Conservation (phyloP, 1,140 invertebrate genomes). For the Acromyrmex heyeri region DNA sequence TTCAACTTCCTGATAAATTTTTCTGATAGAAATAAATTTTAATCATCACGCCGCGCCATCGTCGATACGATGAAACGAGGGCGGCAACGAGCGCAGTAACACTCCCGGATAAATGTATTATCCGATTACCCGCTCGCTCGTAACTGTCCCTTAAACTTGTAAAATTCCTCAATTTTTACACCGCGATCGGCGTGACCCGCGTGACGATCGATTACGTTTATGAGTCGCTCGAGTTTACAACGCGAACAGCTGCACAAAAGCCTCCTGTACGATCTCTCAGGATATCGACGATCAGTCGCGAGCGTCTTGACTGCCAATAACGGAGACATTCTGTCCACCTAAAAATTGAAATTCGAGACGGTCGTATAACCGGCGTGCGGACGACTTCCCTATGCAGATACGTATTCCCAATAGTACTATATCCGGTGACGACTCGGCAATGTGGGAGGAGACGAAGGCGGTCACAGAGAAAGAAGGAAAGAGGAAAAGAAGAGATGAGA, state of each 20-base stretch:
- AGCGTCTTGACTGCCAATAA: conserved; percentile 26
- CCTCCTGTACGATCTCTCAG: not conserved
- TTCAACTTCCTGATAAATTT: conserved; percentile 38
- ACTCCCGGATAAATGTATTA: not conserved
- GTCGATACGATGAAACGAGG: conserved; percentile 10
- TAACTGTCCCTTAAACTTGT: conserved; percentile 51
- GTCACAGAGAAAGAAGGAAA: not conserved
- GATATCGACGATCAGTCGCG: conserved; percentile 15
- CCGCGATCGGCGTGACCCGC: conserved; percentile 14
- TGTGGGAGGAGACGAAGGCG: not conserved
- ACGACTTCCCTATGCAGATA: conserved; percentile 53
- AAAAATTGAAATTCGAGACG: conserved; percentile 66
- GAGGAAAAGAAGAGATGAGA: not conserved
- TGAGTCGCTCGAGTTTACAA: conserved; percentile 56
- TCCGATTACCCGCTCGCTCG: conserved; percentile 23
- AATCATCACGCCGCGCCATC: conserved; percentile 34
- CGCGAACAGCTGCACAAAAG: conserved; percentile 44
- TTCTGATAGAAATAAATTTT: conserved; percentile 42
- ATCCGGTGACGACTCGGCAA: conserved; percentile 13
- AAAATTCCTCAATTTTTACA: conserved; percentile 58
- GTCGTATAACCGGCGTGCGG: conserved; percentile 29
- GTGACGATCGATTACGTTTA: conserved; percentile 67
- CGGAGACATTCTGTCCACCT: conserved; percentile 36
- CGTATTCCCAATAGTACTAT: conserved; percentile 28
- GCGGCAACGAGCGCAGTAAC: conserved; percentile 23